Evolutionary conservation across 2,888 invertebrate genomes (phyloP).

Genomic region (Argyra leucocephala): DNA sequence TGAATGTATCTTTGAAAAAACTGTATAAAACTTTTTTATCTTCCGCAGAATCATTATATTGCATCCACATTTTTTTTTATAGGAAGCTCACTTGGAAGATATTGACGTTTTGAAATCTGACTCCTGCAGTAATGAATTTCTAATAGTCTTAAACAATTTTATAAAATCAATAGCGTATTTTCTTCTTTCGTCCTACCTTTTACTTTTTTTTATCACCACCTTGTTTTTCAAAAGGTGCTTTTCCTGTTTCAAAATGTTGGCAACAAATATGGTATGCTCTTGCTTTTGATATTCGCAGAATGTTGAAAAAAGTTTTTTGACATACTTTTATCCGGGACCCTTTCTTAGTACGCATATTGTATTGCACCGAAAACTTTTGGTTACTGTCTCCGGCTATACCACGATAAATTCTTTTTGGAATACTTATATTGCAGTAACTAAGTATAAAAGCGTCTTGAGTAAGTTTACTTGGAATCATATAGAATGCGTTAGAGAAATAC

Average conservation of each 20-base stretch:
- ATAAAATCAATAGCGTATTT: slow-evolving; percentile 22
- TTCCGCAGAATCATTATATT: neutral
- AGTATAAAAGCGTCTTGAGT: slow-evolving; percentile 16
- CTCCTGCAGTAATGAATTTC: slow-evolving; percentile 27
- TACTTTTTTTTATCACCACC: slow-evolving; percentile 21
- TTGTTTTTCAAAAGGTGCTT: slow-evolving; percentile 14
- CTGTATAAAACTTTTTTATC: slow-evolving; percentile 14
- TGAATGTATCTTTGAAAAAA: slow-evolving; percentile 22
- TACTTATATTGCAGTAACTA: slow-evolving; percentile 9
- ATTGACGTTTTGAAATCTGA: slow-evolving; percentile 16
- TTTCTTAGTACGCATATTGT: neutral
- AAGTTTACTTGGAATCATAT: neutral
- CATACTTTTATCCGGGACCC: slow-evolving; percentile 8
- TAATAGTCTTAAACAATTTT: slow-evolving; percentile 22
- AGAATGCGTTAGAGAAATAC: too few relatives aligned
- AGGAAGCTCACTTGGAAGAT: slow-evolving; percentile 21
- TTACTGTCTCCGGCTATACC: neutral
- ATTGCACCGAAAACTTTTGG: too few relatives aligned
- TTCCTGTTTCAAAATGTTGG: neutral
- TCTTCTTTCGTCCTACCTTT: slow-evolving; percentile 16
- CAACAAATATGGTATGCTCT: slow-evolving; percentile 19
- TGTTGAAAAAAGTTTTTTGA: slow-evolving; percentile 18
- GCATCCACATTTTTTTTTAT: slow-evolving; percentile 19
- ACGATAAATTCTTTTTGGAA: slow-evolving; percentile 8
- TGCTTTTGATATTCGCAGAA: slow-evolving; percentile 18